These are phyloP conservation scores for Probaryconus sp. DNA, from an alignment of 1,140 invertebrate genomes.

Conservation along the genomic window DNA sequence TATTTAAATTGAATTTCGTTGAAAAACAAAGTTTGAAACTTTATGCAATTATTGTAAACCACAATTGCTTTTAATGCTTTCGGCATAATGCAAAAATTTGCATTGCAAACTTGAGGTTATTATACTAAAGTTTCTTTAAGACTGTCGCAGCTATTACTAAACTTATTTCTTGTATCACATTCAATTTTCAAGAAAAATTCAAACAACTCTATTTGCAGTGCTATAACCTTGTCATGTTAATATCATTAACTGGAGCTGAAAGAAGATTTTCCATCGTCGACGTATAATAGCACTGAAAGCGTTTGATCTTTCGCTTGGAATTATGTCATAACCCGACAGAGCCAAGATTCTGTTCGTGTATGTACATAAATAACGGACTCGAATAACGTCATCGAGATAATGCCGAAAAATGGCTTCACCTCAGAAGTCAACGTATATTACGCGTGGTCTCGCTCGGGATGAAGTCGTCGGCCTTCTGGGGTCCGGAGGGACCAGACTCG, in stretches of 20 bases:
- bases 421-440: conserved; percentile 47
- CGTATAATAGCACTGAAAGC: conserved; percentile 12
- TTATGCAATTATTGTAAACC: too few relatives aligned
- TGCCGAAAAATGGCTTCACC: conserved; percentile 68
- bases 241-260: neutral
- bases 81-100: too few relatives aligned
- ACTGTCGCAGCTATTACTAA: too few relatives aligned
- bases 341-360: conserved; percentile 15
- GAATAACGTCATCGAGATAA: conserved; percentile 67
- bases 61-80: too few relatives aligned
- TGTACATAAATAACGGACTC: conserved; percentile 64
- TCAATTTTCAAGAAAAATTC: too few relatives aligned
- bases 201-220: too few relatives aligned
- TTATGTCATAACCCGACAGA: conserved; percentile 62
- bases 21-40: too few relatives aligned
- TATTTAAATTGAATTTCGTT: too few relatives aligned
- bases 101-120: too few relatives aligned
- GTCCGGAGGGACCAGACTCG: conserved; percentile 23
- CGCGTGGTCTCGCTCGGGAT: conserved; percentile 36
- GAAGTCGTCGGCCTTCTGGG: conserved; percentile 59
- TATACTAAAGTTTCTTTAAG: too few relatives aligned
- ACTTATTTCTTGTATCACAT: too few relatives aligned
- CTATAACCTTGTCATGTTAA: neutral
- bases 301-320: conserved; percentile 44
- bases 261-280: neutral